Evolutionary conservation across 1,140 invertebrate species (phyloP), one percentile per base, ranked within the genome.

Genomic region (Platorchestia sp.): DNA sequence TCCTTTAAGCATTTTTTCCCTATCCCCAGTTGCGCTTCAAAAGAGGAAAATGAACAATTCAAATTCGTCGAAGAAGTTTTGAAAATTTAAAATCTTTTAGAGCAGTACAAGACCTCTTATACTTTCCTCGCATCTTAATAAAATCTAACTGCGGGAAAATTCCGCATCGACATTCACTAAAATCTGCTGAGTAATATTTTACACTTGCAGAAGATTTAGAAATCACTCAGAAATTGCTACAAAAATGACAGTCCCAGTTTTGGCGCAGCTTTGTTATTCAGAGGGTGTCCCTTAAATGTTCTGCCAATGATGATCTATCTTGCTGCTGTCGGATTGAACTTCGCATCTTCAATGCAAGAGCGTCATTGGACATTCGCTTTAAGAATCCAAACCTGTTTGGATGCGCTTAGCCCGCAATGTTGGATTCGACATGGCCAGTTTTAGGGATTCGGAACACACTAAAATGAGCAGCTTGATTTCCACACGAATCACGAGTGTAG

Each of bases 381-480:
- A 43, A 89, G 87, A 41, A 89, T 42, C 59, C 87, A 89, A 89
- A 89, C 87, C 87, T 89, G 87, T 89, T 89, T 44, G 36, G n/a
- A 44, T 89, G 41, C n/a, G 87, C 87, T 42, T 42, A 44, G 87
- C 43, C 87, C 87, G 87, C 43, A 89, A 89, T 89, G 87, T 0
- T 14, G 87, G 41, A 89, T 89, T 89, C 87, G 87, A 89, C 87
- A 89, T 44, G 43, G 87, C 87, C 87, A 89, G 87, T 41, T 89
- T 89, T 89, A 42, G 43, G 87, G 87, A 89, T 89, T 89, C 41
- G 87, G 87, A 89, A 44, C 87, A 42, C 87, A 7, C 87, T 16
- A 89, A 89, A 89, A 89, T 16, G 3, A 0, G 43, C 27, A 41
- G 87, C 42, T 89, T 89, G 43, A 89, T 42, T 89, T 89, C 41